Base-by-base conservation (phyloP, 2,888 invertebrate genomes). In the Acleris holmiana region DNA sequence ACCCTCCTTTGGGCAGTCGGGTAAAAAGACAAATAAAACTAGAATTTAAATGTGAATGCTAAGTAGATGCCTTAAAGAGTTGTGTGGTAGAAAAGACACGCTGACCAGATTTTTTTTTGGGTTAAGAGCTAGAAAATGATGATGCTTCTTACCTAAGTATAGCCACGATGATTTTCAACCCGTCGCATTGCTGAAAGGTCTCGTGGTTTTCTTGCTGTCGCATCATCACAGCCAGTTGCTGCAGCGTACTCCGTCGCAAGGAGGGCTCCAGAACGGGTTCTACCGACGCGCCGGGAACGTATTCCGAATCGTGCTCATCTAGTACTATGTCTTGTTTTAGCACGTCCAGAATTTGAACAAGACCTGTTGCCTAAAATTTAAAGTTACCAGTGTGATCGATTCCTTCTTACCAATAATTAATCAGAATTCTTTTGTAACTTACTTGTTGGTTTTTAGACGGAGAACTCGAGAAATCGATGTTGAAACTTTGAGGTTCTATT, bases 151-250 rank as follows among this genome's bases (percentile, higher is more conserved):
- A 91, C 91, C 91, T 86, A 1, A 91, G 77, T 63, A 83, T 79
- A 69, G 88, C 79, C 35, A 86, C 77, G 54, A 93, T 84, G 50
- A 94, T 75, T 57, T 88, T 83, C 13, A 95, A 68, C 0, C 95
- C 95, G 66, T 93, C 89, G 54, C 89, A 85, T 55, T 93, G 91
- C 17, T 95, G 66, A 75, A 96, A 95, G 0, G 91, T 78, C 29
- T 93, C 93, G 71, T 95, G 96, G 41, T 94, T 75, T 19, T 94
- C 91, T 47, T 86, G 88, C 73, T 95, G 95, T 13, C 95, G 93
- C 77, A 95, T 80, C 93, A 96, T 94, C 0, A 95, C 95, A 23
- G 94, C 93, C 19, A 95, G 83, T 83, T 96, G 96, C 66, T 95
- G 94, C 62, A 96, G 82, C 40, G 95, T 95, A 54, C 95, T 95